These are phyloP conservation scores for Agapornis roseicollis DNA, from an alignment of 2,113 vertebrate genomes.

Conservation along the genomic window DNA sequence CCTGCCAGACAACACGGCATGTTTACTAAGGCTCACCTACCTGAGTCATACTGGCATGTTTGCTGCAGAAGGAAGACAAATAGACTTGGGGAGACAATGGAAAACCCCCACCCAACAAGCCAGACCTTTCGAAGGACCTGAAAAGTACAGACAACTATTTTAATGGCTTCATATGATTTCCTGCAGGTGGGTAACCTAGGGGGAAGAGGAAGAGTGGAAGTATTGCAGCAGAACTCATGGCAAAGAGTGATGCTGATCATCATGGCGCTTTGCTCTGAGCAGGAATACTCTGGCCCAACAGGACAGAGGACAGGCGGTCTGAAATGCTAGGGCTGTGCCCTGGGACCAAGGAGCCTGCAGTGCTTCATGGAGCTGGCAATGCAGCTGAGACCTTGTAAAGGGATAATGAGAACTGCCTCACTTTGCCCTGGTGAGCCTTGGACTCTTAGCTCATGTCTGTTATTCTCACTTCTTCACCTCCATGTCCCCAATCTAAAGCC, in stretches of 20 bases:
- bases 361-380: not conserved
- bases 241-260: not conserved
- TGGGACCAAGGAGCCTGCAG: not conserved
- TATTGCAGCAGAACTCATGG: not conserved
- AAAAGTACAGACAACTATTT: not conserved
- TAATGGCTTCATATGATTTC: not conserved
- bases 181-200: not conserved
- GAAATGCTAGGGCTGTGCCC: not conserved
- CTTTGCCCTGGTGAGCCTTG: rapidly evolving
- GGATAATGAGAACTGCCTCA: rapidly evolving
- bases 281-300: not conserved
- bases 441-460: not conserved
- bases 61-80: not conserved
- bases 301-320: not conserved
- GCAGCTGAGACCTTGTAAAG: not conserved
- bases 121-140: not conserved
- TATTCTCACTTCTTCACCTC: not conserved
- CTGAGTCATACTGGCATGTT: rapidly evolving
- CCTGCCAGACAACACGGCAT: not conserved
- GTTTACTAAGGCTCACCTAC: not conserved
- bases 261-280: not conserved
- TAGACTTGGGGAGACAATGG: not conserved
- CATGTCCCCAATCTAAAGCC: rapidly evolving
- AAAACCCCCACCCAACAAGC: not conserved
- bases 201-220: not conserved